Conservation (phyloP, 1,140 invertebrate species). For the Subanguina moxae region DNA sequence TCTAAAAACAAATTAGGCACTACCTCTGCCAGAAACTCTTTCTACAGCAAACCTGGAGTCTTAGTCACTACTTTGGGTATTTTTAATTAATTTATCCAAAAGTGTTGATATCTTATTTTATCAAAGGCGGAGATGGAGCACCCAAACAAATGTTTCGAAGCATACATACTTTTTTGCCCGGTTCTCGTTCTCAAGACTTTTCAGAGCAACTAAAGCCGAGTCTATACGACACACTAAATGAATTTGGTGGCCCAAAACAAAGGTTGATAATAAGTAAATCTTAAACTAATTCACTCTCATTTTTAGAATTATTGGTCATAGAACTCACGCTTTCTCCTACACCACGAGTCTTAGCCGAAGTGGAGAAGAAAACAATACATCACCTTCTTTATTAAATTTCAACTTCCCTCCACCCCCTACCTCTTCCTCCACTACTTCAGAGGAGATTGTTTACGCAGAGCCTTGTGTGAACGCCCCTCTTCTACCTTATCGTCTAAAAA, state of each 20-base stretch:
- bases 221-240: no score
- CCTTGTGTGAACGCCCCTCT: conserved; percentile 23
- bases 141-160: conserved; percentile 18
- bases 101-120: no score
- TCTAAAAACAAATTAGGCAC: not conserved
- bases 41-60: conserved; percentile 5
- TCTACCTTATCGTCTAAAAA: not conserved
- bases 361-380: conserved; percentile 11
- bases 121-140: conserved; percentile 16
- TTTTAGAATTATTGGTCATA: not conserved
- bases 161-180: conserved; percentile 11
- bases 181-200: conserved; percentile 8
- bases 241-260: no score
- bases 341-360: conserved; percentile 17
- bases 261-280: no score
- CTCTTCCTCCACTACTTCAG: conserved; percentile 9
- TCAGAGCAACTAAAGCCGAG: not conserved
- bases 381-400: conserved; percentile 36
- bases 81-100: no score
- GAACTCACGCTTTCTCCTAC: conserved; percentile 3
- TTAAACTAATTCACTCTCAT: not conserved
- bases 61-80: conserved; percentile 18
- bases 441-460: conserved; percentile 29
- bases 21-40: not conserved
- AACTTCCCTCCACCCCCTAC: conserved; percentile 35